These are phyloP conservation scores for Hirtodrosophila histrioides DNA, from an alignment of 2,888 invertebrate genomes.

Conservation along the genomic window DNA sequence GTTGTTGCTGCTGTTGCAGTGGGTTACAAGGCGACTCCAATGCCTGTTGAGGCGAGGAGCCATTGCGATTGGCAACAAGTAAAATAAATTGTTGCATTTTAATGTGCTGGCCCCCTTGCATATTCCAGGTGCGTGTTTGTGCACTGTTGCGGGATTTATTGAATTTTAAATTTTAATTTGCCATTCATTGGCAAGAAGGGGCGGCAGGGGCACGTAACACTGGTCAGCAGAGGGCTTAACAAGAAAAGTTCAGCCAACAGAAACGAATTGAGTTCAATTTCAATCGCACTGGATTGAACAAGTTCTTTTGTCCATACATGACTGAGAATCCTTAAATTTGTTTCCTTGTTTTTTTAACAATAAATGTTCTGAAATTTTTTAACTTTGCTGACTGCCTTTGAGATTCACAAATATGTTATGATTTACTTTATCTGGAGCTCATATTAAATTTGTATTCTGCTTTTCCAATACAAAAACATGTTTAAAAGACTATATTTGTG, in stretches of 20 bases:
- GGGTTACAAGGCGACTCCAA: slow-evolving; percentile 28
- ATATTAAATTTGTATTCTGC: too few relatives aligned
- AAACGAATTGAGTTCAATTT: slow-evolving; percentile 18
- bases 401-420: too few relatives aligned
- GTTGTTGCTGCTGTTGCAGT: slow-evolving; percentile 26
- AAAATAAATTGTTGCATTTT: slow-evolving; percentile 80
- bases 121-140: slow-evolving; percentile 42
- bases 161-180: slow-evolving; percentile 78
- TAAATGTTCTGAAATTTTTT: too few relatives aligned
- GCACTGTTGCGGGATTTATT: slow-evolving; percentile 64
- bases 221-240: slow-evolving; percentile 13
- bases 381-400: too few relatives aligned
- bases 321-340: background rate
- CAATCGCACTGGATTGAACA: slow-evolving; percentile 1
- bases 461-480: too few relatives aligned
- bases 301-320: background rate
- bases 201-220: background rate
- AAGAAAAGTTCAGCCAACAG: slow-evolving; percentile 10
- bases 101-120: slow-evolving; percentile 53
- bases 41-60: slow-evolving; percentile 18
- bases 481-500: too few relatives aligned
- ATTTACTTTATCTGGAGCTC: too few relatives aligned
- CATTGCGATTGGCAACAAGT: slow-evolving; percentile 67
- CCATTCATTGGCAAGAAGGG: slow-evolving; percentile 42
- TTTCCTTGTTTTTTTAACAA: background rate